Evolutionary conservation across 2,888 invertebrate genomes (phyloP), one percentile per base, ranked within the genome.

Genomic region (Sthenelais limicola): DNA sequence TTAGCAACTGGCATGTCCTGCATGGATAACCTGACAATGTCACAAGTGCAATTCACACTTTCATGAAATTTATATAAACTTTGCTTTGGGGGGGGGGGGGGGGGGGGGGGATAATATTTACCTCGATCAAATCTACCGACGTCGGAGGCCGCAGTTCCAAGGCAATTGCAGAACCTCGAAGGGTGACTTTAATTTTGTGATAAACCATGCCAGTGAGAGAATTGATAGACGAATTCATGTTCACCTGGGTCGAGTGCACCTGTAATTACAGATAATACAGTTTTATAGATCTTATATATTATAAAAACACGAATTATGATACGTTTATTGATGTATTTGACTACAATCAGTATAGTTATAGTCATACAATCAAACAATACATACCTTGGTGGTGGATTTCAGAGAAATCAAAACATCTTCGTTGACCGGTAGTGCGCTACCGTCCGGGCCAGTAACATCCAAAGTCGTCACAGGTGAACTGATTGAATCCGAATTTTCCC

Each of bases 191-290:
- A 1, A 62, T 28, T 43, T 62, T 62, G 62, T 62, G 62, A 28
- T 62, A 62, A 3, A 38, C 62, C 62, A 62, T 62, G 24, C 62
- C 62, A 21, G 62, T 62, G 38, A 4, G 4, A 3, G 35, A 12
- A 43, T 62, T 62, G 24, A 62, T 15, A 26, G 62, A 38, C 3
- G 38, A 9, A 26, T 62, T 62, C 24, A 62, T 21, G 38, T 26
- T 62, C 4, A 62, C 62, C n/a, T 62, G 38, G 24, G 38, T 62
- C 4, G 62, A 26, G n/a, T n/a, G n/a, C n/a, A n/a, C n/a, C n/a
- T n/a, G n/a, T n/a, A n/a, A n/a, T n/a, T n/a, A n/a, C n/a, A n/a
- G n/a, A n/a, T n/a, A n/a, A n/a, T n/a, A n/a, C n/a, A n/a, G n/a
- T n/a, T n/a, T n/a, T n/a, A n/a, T n/a, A n/a, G n/a, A n/a, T n/a